A percentile compares a stretch with the other conserved stretches of the same genome.
Conservation (phyloP, 2,888 invertebrate genomes). For the Orthonevra nobilis region DNA sequence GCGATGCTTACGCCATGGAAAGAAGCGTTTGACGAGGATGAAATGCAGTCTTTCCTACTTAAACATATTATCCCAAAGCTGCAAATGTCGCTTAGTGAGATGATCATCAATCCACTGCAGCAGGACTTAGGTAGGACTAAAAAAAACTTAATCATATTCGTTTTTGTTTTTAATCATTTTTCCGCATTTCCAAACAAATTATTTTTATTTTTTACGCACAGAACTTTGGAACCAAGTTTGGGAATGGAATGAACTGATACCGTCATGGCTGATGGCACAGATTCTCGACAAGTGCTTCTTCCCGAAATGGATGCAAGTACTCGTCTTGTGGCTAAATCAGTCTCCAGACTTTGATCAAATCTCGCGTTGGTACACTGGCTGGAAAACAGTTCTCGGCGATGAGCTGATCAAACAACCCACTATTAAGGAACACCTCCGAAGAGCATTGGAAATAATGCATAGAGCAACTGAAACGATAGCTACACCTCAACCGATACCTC, state of each 20-base stretch:
- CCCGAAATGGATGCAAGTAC: constrained; percentile 93
- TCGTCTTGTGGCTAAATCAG: constrained; percentile 94
- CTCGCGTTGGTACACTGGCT: constrained; percentile 90
- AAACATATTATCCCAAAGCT: constrained; percentile 95
- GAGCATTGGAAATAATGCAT: constrained; percentile 96
- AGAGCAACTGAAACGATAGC: constrained; percentile 84
- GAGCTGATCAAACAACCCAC: constrained; percentile 81
- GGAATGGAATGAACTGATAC: constrained; percentile 94
- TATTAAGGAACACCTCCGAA: constrained; percentile 89
- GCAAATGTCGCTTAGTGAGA: constrained; percentile 85
- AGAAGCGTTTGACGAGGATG: constrained; percentile 86
- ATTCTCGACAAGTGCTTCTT: constrained; percentile 94
- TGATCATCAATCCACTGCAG: constrained; percentile 87
- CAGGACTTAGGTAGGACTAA: constrained; percentile 83
- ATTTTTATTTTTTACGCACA: constrained; percentile 72
- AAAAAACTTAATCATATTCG: too few species aligned
- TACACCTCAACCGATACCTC: constrained; percentile 81
- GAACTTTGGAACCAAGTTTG: constrained; percentile 97
- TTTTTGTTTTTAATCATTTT: neutral
- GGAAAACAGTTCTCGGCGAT: constrained; percentile 83
- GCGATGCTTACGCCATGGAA: constrained; percentile 96
- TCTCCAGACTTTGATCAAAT: constrained; percentile 94
- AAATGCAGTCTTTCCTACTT: constrained; percentile 90
- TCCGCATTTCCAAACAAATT: neutral
- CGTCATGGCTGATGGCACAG: constrained; percentile 87